Base-by-base conservation (phyloP, 2,888 invertebrate species). In the Stenoptilia bipunctidactyla region DNA sequence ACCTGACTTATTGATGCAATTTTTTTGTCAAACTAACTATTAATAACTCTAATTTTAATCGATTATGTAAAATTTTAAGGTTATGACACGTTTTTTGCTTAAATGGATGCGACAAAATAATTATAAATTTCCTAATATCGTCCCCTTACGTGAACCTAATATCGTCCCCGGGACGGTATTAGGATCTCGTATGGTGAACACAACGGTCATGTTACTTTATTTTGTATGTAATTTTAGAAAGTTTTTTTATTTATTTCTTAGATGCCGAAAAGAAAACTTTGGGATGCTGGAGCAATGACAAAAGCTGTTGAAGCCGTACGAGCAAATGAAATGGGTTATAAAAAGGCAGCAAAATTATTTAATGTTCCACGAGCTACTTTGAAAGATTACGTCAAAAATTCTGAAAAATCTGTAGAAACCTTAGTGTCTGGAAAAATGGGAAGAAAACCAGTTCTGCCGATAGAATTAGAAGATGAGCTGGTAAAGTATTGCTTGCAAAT, bases 311-410 rank as follows among this genome's bases (percentile, higher is more conserved):
- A 37, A 37, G 37, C 37, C 25, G 37, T 37, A 27, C 25, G 27
- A 37, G 2, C 27, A 6, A 37, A 37, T 15, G 37, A 37, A 37
- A 37, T 38, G 8, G 48, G 48, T 20, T 47, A 47, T 34, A 38
- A 44, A 41, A 48, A 45, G 40, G 47, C 48, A 36, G 43, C 39
- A 13, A 47, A 48, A 30, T 39, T 40, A 38, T 46, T 47, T 41
- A 33, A 45, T 36, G 47, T 51, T 39, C 47, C 45, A 34, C 3
- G 20, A 49, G 41, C 45, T 41, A 45, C 48, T 38, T 43, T 48
- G 40, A 41, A 45, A 43, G 41, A 42, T 35, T 43, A 45, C 38
- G 41, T 43, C 1, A 40, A 45, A 44, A 27, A 40, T 27, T 39
- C 43, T 39, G 35, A 30, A 10, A 30, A 30, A 30, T 30, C 30